These are phyloP conservation scores for Chloropsis hardwickii DNA, from an alignment of 2,113 vertebrate genomes.

Conservation along the genomic window DNA sequence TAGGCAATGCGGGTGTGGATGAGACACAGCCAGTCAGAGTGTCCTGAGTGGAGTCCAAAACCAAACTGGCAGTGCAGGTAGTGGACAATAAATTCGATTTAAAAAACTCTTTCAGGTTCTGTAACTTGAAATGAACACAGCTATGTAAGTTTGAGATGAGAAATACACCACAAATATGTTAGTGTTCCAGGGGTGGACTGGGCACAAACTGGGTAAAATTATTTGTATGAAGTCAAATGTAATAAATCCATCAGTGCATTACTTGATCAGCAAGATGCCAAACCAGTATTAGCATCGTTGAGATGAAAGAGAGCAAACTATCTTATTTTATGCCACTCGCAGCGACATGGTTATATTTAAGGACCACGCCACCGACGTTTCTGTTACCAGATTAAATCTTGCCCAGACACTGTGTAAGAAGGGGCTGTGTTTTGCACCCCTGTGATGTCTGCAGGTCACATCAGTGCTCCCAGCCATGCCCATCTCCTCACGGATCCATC, in stretches of 20 bases:
- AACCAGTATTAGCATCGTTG: not conserved
- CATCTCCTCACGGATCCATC: fast-evolving
- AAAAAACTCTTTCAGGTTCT: not conserved
- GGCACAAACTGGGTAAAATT: not conserved
- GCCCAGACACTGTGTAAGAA: not conserved
- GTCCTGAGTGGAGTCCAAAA: not conserved
- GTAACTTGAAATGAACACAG: not conserved
- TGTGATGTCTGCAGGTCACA: not conserved
- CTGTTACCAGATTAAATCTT: not conserved
- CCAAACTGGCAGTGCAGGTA: not conserved
- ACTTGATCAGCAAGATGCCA: not conserved
- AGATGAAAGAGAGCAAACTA: not conserved
- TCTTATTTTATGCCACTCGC: not conserved
- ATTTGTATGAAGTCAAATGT: not conserved
- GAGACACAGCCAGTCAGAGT: not conserved
- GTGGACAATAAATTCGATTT: not conserved
- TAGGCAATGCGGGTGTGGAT: not conserved
- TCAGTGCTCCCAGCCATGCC: not conserved
- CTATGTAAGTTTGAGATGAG: not conserved
- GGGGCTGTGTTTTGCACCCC: not conserved
- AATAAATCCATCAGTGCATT: not conserved
- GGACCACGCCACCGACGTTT: not conserved
- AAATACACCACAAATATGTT: not conserved
- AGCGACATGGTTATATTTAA: not conserved
- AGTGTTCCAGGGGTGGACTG: not conserved